phyloP scores from a whole-genome alignment of 2,797 vertebrate genomes.

The Silurus aristotelis region DNA sequence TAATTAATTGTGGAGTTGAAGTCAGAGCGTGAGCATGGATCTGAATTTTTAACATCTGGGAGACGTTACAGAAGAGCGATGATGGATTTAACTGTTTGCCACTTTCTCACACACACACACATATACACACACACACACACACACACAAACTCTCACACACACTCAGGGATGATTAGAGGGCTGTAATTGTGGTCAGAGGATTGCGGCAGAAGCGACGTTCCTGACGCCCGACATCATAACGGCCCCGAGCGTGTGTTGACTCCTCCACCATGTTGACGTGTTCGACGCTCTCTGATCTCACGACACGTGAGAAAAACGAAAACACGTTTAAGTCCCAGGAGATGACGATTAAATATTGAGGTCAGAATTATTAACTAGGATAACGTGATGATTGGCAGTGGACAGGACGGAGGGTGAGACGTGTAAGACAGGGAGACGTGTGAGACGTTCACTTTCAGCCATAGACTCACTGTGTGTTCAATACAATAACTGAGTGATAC shows the following conservation, averaged over 20 bases:
- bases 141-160: background rate
- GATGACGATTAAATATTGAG: background rate
- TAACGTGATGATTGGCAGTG: background rate
- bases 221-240: slow-evolving; percentile 33
- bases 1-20: slow-evolving; percentile 55
- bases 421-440: too few species aligned
- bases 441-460: too few species aligned
- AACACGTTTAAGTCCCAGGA: background rate
- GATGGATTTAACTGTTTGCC: slow-evolving; percentile 49
- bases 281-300: slow-evolving; percentile 11
- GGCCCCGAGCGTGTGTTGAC: background rate
- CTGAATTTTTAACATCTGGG: slow-evolving; percentile 60
- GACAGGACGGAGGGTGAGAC: background rate
- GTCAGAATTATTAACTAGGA: background rate
- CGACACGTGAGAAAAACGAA: background rate
- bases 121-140: slow-evolving; percentile 38
- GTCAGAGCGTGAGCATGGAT: slow-evolving; percentile 49
- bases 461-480: background rate
- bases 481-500: too few species aligned
- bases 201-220: slow-evolving; percentile 7
- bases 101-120: slow-evolving; percentile 32
- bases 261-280: background rate
- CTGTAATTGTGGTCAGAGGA: slow-evolving; percentile 46
- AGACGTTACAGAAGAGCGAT: slow-evolving; percentile 49
- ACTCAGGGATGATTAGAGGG: slow-evolving; percentile 43